Evolutionary conservation across 2,113 vertebrate genomes (phyloP).

Genomic region (Gavia stellata): DNA sequence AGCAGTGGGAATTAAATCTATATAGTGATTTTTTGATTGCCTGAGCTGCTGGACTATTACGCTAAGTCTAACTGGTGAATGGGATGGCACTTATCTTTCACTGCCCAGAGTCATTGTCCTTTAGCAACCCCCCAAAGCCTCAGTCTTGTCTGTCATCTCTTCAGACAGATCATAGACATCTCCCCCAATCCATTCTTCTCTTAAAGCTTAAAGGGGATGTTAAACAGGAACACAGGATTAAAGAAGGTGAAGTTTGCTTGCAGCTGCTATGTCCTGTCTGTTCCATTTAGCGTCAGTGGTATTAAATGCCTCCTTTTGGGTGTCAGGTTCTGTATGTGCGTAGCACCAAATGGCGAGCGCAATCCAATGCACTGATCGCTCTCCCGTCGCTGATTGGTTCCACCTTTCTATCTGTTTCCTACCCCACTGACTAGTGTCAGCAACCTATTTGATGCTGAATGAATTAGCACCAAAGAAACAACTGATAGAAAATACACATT

Average conservation of each 20-base stretch:
- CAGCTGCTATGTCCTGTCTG: slow-evolving; percentile 38
- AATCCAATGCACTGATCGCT: background rate
- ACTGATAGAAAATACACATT: slow-evolving; percentile 26
- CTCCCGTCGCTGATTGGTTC: background rate
- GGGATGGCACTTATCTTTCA: background rate
- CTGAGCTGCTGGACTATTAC: background rate
- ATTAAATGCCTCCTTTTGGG: slow-evolving; percentile 36
- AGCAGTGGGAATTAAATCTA: background rate
- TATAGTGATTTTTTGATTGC: background rate
- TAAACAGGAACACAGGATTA: slow-evolving; percentile 19
- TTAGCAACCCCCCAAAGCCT: background rate
- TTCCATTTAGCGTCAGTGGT: slow-evolving; percentile 35
- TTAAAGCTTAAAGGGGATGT: background rate
- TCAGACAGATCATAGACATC: background rate
- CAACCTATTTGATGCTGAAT: slow-evolving; percentile 25
- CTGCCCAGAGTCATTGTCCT: background rate
- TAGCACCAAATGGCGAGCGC: background rate
- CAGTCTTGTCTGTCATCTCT: background rate
- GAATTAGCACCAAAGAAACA: slow-evolving; percentile 37
- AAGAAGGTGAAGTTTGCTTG: slow-evolving; percentile 47
- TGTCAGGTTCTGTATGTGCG: slow-evolving; percentile 36
- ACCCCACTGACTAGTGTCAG: slow-evolving; percentile 26
- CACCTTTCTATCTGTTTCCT: slow-evolving; percentile 31
- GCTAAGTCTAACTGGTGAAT: background rate
- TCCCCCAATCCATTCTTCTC: background rate